A percentile compares a stretch with the other conserved stretches of the same genome.
These are phyloP conservation scores for Petaurus breviceps DNA, from an alignment of 2,113 vertebrate species.

Conservation along the genomic window DNA sequence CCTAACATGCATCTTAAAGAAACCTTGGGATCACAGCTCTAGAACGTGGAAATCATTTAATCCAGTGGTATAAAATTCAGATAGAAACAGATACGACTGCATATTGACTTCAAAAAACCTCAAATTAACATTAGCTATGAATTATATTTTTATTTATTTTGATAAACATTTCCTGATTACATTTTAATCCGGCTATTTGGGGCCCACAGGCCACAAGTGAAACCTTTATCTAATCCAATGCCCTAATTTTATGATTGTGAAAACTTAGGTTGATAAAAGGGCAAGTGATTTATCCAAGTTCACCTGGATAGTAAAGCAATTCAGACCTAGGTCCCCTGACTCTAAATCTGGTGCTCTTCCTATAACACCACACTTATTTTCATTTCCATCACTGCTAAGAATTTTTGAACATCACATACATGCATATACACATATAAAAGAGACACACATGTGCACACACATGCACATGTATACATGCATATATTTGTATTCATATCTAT, in stretches of 20 bases:
- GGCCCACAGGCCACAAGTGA: neutral
- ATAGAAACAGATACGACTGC: neutral
- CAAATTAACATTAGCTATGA: neutral
- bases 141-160: neutral
- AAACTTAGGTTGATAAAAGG: slow-evolving; percentile 11
- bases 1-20: neutral
- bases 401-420: slow-evolving; percentile 19
- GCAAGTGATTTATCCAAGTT: neutral
- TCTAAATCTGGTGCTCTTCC: neutral
- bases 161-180: neutral
- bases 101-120: neutral
- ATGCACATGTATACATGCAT: neutral
- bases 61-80: too few relatives aligned
- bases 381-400: slow-evolving; percentile 29
- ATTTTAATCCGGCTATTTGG: neutral
- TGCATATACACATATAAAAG: too few relatives aligned
- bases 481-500: neutral
- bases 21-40: neutral
- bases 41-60: too few relatives aligned
- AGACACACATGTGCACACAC: neutral
- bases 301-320: neutral
- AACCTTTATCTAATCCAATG: neutral
- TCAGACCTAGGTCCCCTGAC: neutral
- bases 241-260: neutral
- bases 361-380: neutral